Evolutionary conservation across 2,797 vertebrate species (phyloP).

Genomic region (Nyctibius grandis): DNA sequence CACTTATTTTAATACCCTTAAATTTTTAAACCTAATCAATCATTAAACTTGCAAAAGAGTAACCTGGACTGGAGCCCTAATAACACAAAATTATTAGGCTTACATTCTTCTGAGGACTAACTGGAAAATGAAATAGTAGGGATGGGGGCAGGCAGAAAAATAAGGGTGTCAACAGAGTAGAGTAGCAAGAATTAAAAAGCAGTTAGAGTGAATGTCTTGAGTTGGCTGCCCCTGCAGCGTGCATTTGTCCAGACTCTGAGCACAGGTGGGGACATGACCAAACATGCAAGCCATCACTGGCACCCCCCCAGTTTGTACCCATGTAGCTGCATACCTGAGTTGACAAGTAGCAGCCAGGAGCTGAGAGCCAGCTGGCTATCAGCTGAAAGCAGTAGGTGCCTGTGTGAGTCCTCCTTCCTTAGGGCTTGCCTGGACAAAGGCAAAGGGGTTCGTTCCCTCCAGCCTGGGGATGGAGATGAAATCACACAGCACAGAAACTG

Average conservation of each 20-base stretch:
- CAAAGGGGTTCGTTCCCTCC: background rate
- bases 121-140: background rate
- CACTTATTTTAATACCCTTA: background rate
- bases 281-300: background rate
- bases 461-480: background rate
- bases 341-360: background rate
- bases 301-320: rapidly evolving
- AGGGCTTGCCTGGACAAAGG: background rate
- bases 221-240: rapidly evolving
- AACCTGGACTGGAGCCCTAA: background rate
- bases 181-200: background rate
- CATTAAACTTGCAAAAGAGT: background rate
- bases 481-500: background rate
- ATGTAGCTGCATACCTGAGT: rapidly evolving
- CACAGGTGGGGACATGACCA: background rate
- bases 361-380: background rate
- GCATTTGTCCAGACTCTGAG: background rate
- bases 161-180: too few species aligned
- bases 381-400: background rate
- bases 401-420: background rate
- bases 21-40: background rate
- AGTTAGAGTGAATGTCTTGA: background rate
- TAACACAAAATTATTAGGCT: background rate
- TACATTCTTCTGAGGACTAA: background rate
- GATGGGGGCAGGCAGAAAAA: background rate